Percentiles rank a stretch among this genome's conserved stretches.
phyloP scores from a whole-genome alignment of 2,888 invertebrate species.

The Macrophya alboannulata region DNA sequence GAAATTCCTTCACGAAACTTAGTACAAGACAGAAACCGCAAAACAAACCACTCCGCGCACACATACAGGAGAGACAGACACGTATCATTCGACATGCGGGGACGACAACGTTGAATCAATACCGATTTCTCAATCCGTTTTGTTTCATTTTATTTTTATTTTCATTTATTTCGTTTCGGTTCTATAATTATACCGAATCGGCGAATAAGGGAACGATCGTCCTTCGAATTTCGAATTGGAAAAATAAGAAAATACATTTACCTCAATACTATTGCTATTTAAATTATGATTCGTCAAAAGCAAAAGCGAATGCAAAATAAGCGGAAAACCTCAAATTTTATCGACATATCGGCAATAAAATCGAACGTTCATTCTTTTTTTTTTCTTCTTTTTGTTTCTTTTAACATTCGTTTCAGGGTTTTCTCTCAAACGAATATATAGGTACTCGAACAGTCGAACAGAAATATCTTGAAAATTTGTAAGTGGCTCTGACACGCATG shows the following conservation, averaged over 20 bases:
- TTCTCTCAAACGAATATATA: too few relatives aligned
- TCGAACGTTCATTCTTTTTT: too few relatives aligned
- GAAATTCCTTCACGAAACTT: slow-evolving; percentile 46
- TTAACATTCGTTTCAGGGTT: too few relatives aligned
- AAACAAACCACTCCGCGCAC: not conserved
- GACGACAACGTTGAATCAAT: slow-evolving; percentile 1
- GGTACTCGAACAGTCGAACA: not conserved
- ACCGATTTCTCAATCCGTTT: slow-evolving; percentile 31
- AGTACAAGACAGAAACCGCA: slow-evolving; percentile 18
- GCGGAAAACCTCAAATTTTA: too few relatives aligned
- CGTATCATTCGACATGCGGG: not conserved
- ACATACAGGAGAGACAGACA: not conserved
- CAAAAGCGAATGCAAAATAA: too few relatives aligned
- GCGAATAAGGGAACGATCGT: not conserved
- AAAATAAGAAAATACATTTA: not conserved
- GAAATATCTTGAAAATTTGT: not conserved
- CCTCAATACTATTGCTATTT: not conserved
- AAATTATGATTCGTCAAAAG: not conserved
- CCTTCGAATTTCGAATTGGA: not conserved
- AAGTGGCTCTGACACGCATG: slow-evolving; percentile 18
- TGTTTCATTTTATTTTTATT: not conserved
- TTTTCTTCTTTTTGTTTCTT: too few relatives aligned
- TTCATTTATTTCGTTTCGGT: not conserved
- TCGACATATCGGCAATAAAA: too few relatives aligned
- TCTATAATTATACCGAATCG: not conserved